A percentile compares a stretch with the other conserved stretches of the same genome.
These are phyloP conservation scores for Dicrurus megarhynchus DNA, from an alignment of 2,113 vertebrate species.

Conservation along the genomic window DNA sequence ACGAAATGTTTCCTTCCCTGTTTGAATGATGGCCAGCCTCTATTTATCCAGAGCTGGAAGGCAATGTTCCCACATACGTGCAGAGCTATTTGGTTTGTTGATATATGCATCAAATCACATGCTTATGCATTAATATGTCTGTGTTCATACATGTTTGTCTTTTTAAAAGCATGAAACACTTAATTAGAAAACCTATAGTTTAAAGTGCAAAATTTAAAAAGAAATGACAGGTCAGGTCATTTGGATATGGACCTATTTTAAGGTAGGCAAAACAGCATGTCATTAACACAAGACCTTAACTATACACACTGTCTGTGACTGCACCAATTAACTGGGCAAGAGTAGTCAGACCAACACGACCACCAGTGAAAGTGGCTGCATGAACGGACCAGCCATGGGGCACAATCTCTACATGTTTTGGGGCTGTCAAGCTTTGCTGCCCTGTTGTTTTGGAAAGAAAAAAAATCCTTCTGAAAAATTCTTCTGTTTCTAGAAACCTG, in stretches of 20 bases:
- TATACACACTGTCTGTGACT: neutral
- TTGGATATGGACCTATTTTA: neutral
- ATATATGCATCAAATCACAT: neutral
- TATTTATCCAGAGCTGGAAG: neutral
- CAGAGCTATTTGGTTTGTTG: neutral
- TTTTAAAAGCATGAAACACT: neutral
- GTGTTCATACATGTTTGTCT: neutral
- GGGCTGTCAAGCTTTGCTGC: neutral
- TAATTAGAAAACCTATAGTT: neutral
- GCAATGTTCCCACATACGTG: neutral
- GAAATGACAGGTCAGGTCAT: neutral
- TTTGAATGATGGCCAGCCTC: neutral
- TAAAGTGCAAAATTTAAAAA: neutral
- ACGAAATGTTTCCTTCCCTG: conserved; percentile 1
- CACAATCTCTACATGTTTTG: neutral
- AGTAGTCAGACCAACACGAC: neutral
- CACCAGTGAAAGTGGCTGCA: accelerated
- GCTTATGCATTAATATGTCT: neutral
- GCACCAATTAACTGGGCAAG: neutral
- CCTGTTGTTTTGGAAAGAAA: neutral
- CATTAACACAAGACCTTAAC: neutral
- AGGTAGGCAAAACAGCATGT: neutral
- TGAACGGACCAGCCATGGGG: accelerated
- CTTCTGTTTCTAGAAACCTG: neutral
- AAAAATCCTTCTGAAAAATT: neutral